Evolutionary conservation across 2,113 vertebrate genomes (phyloP).

Genomic region (Amazona guildingii): DNA sequence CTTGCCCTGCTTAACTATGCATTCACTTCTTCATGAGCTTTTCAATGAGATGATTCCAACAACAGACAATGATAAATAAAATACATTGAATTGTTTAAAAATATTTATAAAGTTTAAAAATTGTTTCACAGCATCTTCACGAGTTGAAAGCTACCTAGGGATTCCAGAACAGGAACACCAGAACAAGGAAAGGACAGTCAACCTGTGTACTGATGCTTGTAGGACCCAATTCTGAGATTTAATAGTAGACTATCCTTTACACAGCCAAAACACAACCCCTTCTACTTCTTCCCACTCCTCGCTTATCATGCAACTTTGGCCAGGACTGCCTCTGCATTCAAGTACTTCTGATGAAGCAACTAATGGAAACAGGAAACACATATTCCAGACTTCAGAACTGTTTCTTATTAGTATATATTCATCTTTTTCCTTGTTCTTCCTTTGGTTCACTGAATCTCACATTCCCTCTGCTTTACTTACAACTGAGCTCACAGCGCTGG

Average conservation of each 20-base stretch:
- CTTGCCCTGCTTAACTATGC: background rate
- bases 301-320: slow-evolving; percentile 14
- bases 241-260: background rate
- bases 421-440: slow-evolving; percentile 9
- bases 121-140: background rate
- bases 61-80: background rate
- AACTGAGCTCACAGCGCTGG: background rate
- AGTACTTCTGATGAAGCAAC: slow-evolving; percentile 17
- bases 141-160: background rate
- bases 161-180: background rate
- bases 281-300: background rate
- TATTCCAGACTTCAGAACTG: slow-evolving; percentile 3
- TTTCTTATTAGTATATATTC: slow-evolving; percentile 32
- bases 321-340: background rate
- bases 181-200: background rate
- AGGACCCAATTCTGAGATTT: background rate
- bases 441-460: slow-evolving; percentile 11
- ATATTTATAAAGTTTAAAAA: background rate
- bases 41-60: background rate
- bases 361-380: slow-evolving; percentile 58
- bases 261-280: background rate
- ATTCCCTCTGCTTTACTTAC: background rate
- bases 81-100: background rate
- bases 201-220: background rate
- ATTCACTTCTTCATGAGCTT: background rate